Base-by-base conservation (phyloP, 2,113 vertebrate species). In the Anolis sagrei region DNA sequence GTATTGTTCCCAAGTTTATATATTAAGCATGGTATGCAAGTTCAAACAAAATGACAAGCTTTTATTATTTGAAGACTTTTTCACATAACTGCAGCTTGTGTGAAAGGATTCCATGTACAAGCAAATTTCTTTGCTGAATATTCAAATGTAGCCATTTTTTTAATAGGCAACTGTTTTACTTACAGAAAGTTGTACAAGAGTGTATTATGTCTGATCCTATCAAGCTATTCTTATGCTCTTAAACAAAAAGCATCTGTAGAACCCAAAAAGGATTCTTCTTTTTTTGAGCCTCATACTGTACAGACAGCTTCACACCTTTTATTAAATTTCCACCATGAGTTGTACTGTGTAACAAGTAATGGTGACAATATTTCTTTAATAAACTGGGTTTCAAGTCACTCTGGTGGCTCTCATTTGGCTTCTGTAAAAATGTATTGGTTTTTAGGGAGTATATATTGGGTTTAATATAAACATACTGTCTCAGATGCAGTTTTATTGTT, bases 401-500 rank as follows among this genome's bases (percentile, higher is more conserved):
- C 69, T 39, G 23, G 2, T 76, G 68, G 61, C 11, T 89, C 0
- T 3, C 66, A 5, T 1, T 36, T 86, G 48, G 8, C 80, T 92
- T 89, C 78, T 77, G 25, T 81, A 61, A 36, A 62, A 61, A 78
- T 78, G 14, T 25, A 1, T 87, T 75, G 0, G 11, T 87, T 88
- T 79, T 21, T 48, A 76, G n/a, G 5, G 39, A 49, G 81, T 86
- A 84, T 36, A 14, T 54, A 86, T 87, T 87, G 82, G 18, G 91
- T 93, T 86, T 86, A 90, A 92, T 91, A 90, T 85, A 62, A 91
- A 84, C 91, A 83, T 83, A 92, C 89, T 0, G 10, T 91, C 82
- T 92, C 61, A 2, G 48, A 79, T 89, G 61, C 87, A 83, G 79
- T 84, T 94, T 92, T 89, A 93, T 93, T 93, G 90, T 76, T 92